Base-by-base conservation (phyloP, 2,888 invertebrate species). In the Byasa hedistus region DNA sequence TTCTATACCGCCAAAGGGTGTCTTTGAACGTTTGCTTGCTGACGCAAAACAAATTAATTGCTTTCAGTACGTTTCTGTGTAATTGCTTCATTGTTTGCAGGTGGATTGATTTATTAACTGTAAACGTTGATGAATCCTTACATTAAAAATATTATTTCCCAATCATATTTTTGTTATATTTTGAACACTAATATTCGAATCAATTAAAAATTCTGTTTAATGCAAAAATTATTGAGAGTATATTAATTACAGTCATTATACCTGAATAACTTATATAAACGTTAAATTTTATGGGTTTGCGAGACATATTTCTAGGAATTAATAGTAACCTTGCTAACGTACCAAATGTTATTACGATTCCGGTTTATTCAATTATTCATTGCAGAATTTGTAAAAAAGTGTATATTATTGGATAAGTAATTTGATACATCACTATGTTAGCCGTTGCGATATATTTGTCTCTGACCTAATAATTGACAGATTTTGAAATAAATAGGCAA, bases 21-120 rank as follows among this genome's bases (percentile, higher is more conserved):
- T 79, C 79, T 78, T 81, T 82, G 84, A 83, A 79, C 80, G 83
- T 75, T 73, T 81, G 85, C 70, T 80, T 86, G 82, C 70, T 74
- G 83, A 83, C 76, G 86, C 85, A 85, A 89, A 87, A 87, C 86
- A 87, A 89, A 90, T 89, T 91, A 89, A 90, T 91, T 90, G 89
- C 86, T 84, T 87, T 89, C 83, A 87, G 86, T 86, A 86, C 85
- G 85, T 84, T 81, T 81, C 81, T 83, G 81, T 79, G 84, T 89
- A 89, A 90, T 90, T 89, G 87, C 88, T 87, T 87, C 89, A 86
- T 89, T 86, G 80, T 82, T 79, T 80, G 79, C 79, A 78, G 74
- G 73, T 77, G 82, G 79, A 86, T 87, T 83, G 84, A 89, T 88
- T 87, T 87, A 88, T 82, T 89, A 89, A 90, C 89, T 89, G 86